These are phyloP conservation scores for Nipponacmea schrenckii DNA, from an alignment of 2,888 invertebrate genomes.

Conservation along the genomic window DNA sequence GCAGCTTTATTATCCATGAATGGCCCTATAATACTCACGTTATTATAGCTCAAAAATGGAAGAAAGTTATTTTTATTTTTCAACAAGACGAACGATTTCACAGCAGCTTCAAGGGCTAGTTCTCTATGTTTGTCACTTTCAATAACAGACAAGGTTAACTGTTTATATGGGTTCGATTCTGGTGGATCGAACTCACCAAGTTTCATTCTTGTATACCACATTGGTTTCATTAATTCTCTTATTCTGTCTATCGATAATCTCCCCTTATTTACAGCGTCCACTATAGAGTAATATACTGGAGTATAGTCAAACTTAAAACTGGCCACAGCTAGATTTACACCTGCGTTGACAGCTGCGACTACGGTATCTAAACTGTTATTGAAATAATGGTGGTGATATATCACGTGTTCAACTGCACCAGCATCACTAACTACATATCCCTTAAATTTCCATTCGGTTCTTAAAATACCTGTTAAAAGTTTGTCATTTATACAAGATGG, in stretches of 20 bases:
- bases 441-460: constrained; percentile 52
- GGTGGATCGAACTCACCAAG: constrained; percentile 38
- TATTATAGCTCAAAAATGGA: constrained; percentile 21
- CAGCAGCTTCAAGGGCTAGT: constrained; percentile 40
- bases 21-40: constrained; percentile 53
- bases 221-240: constrained; percentile 25
- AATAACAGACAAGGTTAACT: constrained; percentile 37
- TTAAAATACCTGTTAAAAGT: constrained; percentile 50
- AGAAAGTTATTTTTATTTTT: constrained; percentile 39
- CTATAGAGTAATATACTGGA: constrained; percentile 24
- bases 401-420: constrained; percentile 48
- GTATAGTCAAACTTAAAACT: constrained; percentile 26
- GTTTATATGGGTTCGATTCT: constrained; percentile 43
- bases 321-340: constrained; percentile 49
- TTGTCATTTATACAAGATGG: constrained; percentile 56
- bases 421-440: constrained; percentile 58
- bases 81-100: constrained; percentile 44
- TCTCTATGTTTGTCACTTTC: constrained; percentile 37
- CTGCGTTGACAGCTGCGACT: constrained; percentile 30
- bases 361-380: constrained; percentile 36
- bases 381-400: constrained; percentile 40
- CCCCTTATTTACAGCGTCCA: constrained; percentile 41
- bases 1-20: constrained; percentile 55
- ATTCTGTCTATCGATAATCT: constrained; percentile 21
- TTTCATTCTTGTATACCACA: constrained; percentile 32